Evolutionary conservation across 2,888 invertebrate genomes (phyloP), one percentile per base, ranked within the genome.

Genomic region (Hololepta plana): DNA sequence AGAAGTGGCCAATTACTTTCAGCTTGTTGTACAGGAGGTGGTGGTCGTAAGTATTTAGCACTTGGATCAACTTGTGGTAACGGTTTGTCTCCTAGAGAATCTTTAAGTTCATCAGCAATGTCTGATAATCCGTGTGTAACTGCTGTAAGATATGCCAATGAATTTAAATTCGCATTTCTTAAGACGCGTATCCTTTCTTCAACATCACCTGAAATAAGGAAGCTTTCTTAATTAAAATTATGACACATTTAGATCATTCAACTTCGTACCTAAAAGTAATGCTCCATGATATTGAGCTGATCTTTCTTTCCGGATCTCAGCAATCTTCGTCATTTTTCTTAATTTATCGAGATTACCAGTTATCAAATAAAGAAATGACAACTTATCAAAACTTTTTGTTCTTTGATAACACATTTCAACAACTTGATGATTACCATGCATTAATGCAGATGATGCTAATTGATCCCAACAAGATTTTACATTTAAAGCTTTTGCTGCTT

Each of bases 401-500:
- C 96, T 72, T 50, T 99, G 96, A 56, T 99, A 99, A 46, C 95
- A 93, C 93, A 98, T 95, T 55, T 99, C 98, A 1, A 98, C 96
- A 2, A 82, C 80, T 60, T 85, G 85, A 47, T 85, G 82, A 46
- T 85, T 85, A n/a, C 87, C 96, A 47, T 91, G 91, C 38, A 85
- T 59, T 12, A 96, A 57, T 0, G 98, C 96, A 0, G 91, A 84
- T 44, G 91, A 79, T 0, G 91, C 96, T 31, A 98, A 60, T 37
- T 80, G 75, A 50, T 95, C 90, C 98, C 98, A 98, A 41, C 95
- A 93, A 4, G 68, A 62, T 34, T 88, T 84, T 47, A 96, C 90
- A 50, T 98, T 96, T 15, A 98, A 51, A 2, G 81, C 75, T 51
- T 88, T 81, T 1, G 98, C 96, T 0, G 96, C 93, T 47, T 96